Conservation (phyloP, 2,113 vertebrate species). For the Corydoras maculifer region DNA sequence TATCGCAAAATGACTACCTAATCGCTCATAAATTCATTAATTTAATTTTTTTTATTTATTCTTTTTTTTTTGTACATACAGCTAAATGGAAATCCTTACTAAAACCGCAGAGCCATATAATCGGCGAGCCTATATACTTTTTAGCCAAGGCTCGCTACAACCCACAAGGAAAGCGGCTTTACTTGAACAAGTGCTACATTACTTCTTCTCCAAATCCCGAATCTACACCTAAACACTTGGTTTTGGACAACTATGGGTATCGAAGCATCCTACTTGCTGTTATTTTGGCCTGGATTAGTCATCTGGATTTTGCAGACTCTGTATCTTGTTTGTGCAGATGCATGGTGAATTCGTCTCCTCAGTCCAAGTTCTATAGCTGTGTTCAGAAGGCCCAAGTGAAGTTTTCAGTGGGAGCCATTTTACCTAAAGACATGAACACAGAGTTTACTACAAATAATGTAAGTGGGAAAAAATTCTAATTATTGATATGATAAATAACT, state of each 20-base stretch:
- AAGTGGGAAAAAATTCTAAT: background rate
- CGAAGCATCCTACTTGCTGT: background rate
- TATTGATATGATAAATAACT: background rate
- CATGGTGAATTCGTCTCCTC: constrained; percentile 48
- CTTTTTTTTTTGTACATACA: constrained; percentile 17
- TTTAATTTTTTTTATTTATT: background rate
- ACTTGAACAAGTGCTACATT: constrained; percentile 57
- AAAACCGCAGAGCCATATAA: constrained; percentile 1
- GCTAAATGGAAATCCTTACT: constrained; percentile 42
- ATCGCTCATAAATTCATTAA: no score
- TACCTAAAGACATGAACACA: constrained; percentile 37
- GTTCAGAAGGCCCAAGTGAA: constrained; percentile 19
- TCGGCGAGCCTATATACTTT: constrained; percentile 57
- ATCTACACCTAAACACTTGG: constrained; percentile 34
- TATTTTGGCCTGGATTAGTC: background rate
- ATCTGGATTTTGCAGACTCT: background rate
- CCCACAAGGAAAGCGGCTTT: constrained; percentile 26
- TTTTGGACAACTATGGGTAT: constrained; percentile 60
- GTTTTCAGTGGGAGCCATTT: constrained; percentile 49
- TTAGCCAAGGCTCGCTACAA: constrained; percentile 21
- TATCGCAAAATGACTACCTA: no score
- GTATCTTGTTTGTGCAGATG: constrained; percentile 46
- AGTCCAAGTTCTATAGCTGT: constrained; percentile 47
- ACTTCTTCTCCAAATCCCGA: constrained; percentile 26
- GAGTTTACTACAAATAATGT: constrained; percentile 35